These are phyloP conservation scores for Tarsius wallacei DNA, from an alignment of 2,797 vertebrate species.

Conservation along the genomic window DNA sequence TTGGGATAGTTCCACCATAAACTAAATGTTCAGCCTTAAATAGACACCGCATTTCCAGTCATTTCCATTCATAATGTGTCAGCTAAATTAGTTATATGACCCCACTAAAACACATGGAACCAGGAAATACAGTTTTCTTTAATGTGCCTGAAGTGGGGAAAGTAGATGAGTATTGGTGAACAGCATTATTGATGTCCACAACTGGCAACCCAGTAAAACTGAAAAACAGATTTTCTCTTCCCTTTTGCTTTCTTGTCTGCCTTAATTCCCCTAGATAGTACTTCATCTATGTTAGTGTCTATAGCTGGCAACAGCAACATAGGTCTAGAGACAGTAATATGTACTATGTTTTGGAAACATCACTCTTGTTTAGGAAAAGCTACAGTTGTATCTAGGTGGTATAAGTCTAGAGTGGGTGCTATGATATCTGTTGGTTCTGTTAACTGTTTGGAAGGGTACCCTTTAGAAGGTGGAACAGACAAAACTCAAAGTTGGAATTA, in stretches of 20 bases:
- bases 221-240: slow-evolving; percentile 46
- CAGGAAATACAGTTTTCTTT: too few species aligned
- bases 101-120: not conserved
- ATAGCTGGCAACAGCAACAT: slow-evolving; percentile 9
- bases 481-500: slow-evolving; percentile 7
- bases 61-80: not conserved
- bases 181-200: not conserved
- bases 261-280: slow-evolving; percentile 35
- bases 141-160: not conserved
- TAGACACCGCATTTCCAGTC: not conserved
- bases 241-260: slow-evolving; percentile 4
- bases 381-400: not conserved
- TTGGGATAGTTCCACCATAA: not conserved
- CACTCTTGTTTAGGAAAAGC: slow-evolving; percentile 22
- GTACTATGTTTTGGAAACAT: slow-evolving; percentile 20
- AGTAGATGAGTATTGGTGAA: not conserved
- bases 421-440: not conserved
- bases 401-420: not conserved
- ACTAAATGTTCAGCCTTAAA: not conserved
- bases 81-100: not conserved
- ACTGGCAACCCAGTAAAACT: not conserved
- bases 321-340: slow-evolving; percentile 35
- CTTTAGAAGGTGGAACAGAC: slow-evolving; percentile 30
- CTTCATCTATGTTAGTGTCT: slow-evolving; percentile 27
- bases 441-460: not conserved